Conservation (phyloP, 2,113 vertebrate species). For the Hepsetus odoe region DNA sequence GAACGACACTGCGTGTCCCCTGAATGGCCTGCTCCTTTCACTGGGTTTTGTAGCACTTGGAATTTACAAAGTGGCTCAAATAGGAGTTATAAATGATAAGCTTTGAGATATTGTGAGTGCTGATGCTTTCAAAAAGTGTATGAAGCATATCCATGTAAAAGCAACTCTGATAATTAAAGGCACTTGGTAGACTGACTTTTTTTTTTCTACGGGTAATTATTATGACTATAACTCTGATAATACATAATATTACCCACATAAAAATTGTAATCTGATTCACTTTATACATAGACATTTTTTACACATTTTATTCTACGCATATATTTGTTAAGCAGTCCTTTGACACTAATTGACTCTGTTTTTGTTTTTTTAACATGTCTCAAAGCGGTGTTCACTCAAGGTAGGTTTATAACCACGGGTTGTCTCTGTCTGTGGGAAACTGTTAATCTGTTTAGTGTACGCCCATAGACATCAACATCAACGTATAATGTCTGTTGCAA, state of each 20-base stretch:
- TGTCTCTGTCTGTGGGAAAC: conserved; percentile 55
- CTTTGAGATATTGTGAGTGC: neutral
- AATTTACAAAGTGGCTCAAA: neutral
- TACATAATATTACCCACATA: conserved; percentile 6
- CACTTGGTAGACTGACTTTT: neutral
- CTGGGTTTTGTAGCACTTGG: conserved; percentile 23
- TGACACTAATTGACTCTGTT: conserved; percentile 60
- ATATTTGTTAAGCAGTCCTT: conserved; percentile 33
- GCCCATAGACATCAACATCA: conserved; percentile 44
- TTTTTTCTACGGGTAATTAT: neutral
- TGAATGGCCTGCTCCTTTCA: conserved; percentile 23
- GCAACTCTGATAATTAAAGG: neutral
- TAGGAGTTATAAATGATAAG: neutral
- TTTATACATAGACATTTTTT: neutral
- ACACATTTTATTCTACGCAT: neutral
- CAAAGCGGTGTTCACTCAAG: conserved; percentile 77
- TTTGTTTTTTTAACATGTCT: conserved; percentile 64
- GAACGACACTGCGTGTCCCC: neutral
- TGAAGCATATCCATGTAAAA: neutral
- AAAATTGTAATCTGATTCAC: neutral
- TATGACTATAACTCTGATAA: neutral
- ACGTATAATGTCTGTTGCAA: conserved; percentile 50
- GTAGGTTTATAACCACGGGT: conserved; percentile 60
- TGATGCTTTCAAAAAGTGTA: neutral
- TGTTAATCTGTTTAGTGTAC: conserved; percentile 54